These are phyloP conservation scores for Indicator maculatus DNA, from an alignment of 2,113 vertebrate species.

Conservation along the genomic window DNA sequence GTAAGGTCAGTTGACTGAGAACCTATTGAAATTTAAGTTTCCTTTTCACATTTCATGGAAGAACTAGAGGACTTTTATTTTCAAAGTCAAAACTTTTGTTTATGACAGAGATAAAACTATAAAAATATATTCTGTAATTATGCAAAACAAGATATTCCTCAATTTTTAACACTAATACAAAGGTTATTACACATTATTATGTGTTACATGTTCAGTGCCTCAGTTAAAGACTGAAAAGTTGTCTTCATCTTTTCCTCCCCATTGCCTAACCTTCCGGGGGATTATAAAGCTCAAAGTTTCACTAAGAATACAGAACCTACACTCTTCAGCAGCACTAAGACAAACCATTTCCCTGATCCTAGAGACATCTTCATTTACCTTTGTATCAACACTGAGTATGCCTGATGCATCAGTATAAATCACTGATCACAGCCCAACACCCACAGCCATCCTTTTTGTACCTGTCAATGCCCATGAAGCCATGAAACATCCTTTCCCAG, in stretches of 20 bases:
- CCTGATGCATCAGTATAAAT: background rate
- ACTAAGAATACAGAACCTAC: background rate
- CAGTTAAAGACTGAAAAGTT: background rate
- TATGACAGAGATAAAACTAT: background rate
- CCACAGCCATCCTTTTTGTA: background rate
- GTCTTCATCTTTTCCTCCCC: background rate
- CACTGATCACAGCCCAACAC: background rate
- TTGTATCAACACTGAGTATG: fast-evolving
- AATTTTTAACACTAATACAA: background rate
- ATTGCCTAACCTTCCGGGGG: background rate
- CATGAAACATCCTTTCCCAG: background rate
- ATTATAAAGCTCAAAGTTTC: background rate
- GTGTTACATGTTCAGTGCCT: background rate
- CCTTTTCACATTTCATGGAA: background rate
- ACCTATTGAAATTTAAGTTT: background rate
- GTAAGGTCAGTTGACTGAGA: background rate
- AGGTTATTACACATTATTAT: background rate
- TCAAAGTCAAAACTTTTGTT: background rate
- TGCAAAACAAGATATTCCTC: background rate
- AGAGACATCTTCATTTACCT: background rate
- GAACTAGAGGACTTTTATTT: background rate
- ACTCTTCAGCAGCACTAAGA: background rate
- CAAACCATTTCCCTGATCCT: background rate
- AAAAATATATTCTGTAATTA: background rate
- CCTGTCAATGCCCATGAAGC: background rate